A percentile compares a stretch with the other conserved stretches of the same genome.
phyloP scores from a whole-genome alignment of 2,888 invertebrate genomes.

The Caenorhabditis uteleia region DNA sequence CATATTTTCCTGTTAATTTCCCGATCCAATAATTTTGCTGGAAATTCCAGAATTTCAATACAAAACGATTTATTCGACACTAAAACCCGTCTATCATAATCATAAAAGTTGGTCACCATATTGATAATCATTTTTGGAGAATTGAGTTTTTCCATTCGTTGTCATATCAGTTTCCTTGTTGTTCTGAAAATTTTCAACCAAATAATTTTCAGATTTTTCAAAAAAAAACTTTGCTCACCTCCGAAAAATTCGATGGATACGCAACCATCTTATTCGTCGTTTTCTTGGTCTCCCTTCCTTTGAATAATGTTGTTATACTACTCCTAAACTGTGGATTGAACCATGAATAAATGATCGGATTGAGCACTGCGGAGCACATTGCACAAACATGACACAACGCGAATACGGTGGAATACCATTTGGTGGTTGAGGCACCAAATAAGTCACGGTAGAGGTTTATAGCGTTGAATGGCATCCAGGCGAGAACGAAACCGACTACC shows the following conservation, averaged over 20 bases:
- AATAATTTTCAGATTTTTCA: too few species aligned
- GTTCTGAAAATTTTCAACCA: too few species aligned
- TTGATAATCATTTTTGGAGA: conserved; percentile 36
- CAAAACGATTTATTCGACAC: too few species aligned
- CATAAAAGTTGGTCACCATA: conserved; percentile 28
- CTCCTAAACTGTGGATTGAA: conserved; percentile 65
- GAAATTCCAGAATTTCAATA: too few species aligned
- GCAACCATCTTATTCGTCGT: conserved; percentile 20
- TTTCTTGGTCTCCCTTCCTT: conserved; percentile 11
- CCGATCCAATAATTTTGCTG: too few species aligned
- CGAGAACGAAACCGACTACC: conserved; percentile 63
- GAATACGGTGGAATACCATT: conserved; percentile 54
- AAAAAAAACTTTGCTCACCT: conserved; percentile 3
- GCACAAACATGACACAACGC: conserved; percentile 64
- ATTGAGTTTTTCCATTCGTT: too few species aligned
- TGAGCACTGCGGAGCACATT: conserved; percentile 66
- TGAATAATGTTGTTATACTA: conserved; percentile 39
- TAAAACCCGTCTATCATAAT: too few species aligned
- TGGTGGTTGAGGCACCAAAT: conserved; percentile 31
- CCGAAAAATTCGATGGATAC: conserved; percentile 26
- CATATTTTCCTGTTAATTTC: too few species aligned
- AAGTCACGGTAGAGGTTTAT: conserved; percentile 66
- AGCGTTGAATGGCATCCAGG: conserved; percentile 68
- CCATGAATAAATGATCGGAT: conserved; percentile 67
- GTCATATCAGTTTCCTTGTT: too few species aligned